Evolutionary conservation across 2,888 invertebrate genomes (phyloP).

Genomic region (Abrostola tripartita): DNA sequence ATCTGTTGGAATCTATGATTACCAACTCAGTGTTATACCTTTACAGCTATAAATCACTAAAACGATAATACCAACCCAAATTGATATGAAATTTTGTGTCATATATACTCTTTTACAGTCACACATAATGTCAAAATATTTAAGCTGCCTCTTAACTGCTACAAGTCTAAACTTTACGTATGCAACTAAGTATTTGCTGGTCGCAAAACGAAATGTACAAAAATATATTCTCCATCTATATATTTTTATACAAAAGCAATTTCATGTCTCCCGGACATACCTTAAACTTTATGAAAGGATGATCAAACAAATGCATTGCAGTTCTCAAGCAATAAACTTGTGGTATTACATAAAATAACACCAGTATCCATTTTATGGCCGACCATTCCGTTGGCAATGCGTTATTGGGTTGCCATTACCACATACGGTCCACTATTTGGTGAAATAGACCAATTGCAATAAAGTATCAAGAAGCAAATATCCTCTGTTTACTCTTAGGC

Average conservation of each 20-base stretch:
- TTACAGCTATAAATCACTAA: too few species aligned
- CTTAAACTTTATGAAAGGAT: background rate
- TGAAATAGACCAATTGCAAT: background rate
- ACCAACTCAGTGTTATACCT: too few species aligned
- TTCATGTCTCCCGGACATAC: background rate
- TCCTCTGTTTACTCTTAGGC: background rate
- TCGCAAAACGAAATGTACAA: too few species aligned
- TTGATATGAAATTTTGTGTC: too few species aligned
- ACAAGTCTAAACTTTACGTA: too few species aligned
- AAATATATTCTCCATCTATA: too few species aligned
- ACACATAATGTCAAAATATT: too few species aligned
- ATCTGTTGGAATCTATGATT: too few species aligned
- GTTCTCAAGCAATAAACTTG: background rate
- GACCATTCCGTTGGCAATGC: background rate
- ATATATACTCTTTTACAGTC: too few species aligned
- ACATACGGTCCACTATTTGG: constrained; percentile 3
- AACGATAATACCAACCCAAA: too few species aligned
- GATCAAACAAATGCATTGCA: background rate
- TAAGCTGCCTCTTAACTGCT: too few species aligned
- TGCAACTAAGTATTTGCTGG: too few species aligned
- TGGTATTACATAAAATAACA: constrained; percentile 3
- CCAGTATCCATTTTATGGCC: background rate
- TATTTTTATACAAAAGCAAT: background rate
- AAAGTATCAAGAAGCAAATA: background rate
- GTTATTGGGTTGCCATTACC: constrained; percentile 3